phyloP scores from a whole-genome alignment of 2,888 invertebrate genomes.

The Mesopsocus fuscifrons region DNA sequence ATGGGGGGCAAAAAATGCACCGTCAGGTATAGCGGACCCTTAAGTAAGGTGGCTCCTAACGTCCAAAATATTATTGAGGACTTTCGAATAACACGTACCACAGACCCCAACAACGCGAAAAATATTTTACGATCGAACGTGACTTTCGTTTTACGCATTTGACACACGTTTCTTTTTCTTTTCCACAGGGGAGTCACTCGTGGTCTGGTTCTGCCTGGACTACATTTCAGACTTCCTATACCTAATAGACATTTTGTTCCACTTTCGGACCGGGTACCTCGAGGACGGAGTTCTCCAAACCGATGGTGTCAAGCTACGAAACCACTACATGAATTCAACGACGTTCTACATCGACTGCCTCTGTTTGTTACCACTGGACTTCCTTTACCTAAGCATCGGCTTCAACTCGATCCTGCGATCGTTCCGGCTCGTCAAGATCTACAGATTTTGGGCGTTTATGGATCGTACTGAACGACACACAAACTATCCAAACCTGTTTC shows the following conservation, averaged over 20 bases:
- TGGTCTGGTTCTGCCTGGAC: conserved; percentile 93
- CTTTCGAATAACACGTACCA: too few species aligned
- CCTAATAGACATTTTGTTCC: conserved; percentile 88
- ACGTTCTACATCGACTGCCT: conserved; percentile 97
- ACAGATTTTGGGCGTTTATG: conserved; percentile 96
- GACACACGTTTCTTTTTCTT: conserved; percentile 20
- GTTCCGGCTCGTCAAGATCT: conserved; percentile 92
- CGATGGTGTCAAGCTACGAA: conserved; percentile 77
- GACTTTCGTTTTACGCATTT: too few species aligned
- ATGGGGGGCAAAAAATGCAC: too few species aligned
- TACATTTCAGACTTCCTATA: conserved; percentile 94
- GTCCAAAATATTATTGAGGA: too few species aligned
- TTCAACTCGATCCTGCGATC: conserved; percentile 90
- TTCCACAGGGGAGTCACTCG: conserved; percentile 53
- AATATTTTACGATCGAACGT: too few species aligned
- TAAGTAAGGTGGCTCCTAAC: too few species aligned
- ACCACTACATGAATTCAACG: conserved; percentile 95
- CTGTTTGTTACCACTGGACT: conserved; percentile 92
- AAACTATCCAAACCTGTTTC: conserved; percentile 94
- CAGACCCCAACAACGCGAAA: too few species aligned
- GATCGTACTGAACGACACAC: conserved; percentile 96
- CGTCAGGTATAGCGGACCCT: too few species aligned
- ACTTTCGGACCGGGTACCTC: conserved; percentile 91
- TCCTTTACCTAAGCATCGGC: conserved; percentile 93
- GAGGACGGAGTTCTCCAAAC: conserved; percentile 97